Evolutionary conservation across 2,797 vertebrate species (phyloP).

Genomic region (Stomatorhinus walkeri): DNA sequence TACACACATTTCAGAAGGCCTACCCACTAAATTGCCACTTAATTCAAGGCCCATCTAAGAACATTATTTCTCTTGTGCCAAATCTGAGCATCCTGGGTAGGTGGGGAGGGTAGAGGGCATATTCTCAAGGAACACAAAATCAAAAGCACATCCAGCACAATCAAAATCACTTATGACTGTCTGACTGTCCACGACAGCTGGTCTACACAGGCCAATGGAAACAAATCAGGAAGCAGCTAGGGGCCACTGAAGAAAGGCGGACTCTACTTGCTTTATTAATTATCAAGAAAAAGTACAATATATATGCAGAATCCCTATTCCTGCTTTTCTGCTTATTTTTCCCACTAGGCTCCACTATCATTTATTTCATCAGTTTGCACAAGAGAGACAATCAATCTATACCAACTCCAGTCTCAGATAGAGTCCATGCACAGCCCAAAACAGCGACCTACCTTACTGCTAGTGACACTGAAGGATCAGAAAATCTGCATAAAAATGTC

Average conservation of each 20-base stretch:
- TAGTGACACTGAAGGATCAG: background rate
- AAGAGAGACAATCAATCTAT: background rate
- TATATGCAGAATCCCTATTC: background rate
- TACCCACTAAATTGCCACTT: background rate
- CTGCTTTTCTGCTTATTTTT: background rate
- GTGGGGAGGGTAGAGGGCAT: background rate
- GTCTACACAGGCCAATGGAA: background rate
- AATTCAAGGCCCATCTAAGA: background rate
- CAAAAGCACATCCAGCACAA: background rate
- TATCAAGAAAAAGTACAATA: background rate
- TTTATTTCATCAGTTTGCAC: background rate
- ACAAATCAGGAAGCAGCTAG: background rate
- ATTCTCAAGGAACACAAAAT: background rate
- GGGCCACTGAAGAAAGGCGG: background rate
- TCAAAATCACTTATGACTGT: background rate
- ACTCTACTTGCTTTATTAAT: background rate
- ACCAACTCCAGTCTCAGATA: background rate
- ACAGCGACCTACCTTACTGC: background rate
- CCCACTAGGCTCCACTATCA: background rate
- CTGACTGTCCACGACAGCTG: background rate
- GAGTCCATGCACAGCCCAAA: background rate
- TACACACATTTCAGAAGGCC: background rate
- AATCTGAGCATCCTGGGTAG: background rate
- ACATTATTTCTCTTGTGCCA: background rate
- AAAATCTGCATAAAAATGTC: background rate